Conservation (phyloP, 2,113 vertebrate genomes). For the Rhea americana region DNA sequence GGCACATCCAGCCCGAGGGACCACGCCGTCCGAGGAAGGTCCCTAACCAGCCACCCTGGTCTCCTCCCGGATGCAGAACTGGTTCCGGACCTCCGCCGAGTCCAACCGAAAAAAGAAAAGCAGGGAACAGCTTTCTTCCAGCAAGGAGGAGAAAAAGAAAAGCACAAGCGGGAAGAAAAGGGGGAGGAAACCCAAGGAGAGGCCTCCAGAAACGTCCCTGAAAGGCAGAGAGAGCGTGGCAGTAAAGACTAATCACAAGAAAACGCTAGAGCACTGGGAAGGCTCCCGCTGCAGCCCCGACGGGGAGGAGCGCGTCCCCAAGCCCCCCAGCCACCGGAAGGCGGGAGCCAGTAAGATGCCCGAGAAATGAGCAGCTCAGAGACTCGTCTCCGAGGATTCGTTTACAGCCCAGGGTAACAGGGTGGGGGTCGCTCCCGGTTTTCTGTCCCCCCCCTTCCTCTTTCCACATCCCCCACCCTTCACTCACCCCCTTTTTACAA, state of each 20-base stretch:
- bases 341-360: conserved; percentile 62
- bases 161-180: conserved; percentile 85
- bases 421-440: conserved; percentile 30
- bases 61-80: conserved; percentile 81
- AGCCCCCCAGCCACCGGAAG: conserved; percentile 63
- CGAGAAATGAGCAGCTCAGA: conserved; percentile 73
- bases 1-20: not conserved
- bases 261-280: conserved; percentile 45
- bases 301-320: conserved; percentile 59
- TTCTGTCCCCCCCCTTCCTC: not conserved
- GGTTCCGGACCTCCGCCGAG: conserved; percentile 90
- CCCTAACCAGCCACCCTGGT: not conserved
- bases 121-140: conserved; percentile 75
- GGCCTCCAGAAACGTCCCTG: conserved; percentile 53
- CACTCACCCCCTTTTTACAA: conserved; percentile 5
- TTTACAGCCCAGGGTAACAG: conserved; percentile 69
- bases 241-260: conserved; percentile 71
- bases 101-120: conserved; percentile 80
- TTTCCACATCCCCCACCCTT: not conserved
- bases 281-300: conserved; percentile 55
- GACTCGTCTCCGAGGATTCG: conserved; percentile 60
- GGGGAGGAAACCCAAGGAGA: conserved; percentile 92
- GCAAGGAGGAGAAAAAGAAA: conserved; percentile 80
- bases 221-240: conserved; percentile 52
- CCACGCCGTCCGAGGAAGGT: not conserved